These are phyloP conservation scores for Megaceryle torquata DNA, from an alignment of 2,113 vertebrate genomes.

Conservation along the genomic window DNA sequence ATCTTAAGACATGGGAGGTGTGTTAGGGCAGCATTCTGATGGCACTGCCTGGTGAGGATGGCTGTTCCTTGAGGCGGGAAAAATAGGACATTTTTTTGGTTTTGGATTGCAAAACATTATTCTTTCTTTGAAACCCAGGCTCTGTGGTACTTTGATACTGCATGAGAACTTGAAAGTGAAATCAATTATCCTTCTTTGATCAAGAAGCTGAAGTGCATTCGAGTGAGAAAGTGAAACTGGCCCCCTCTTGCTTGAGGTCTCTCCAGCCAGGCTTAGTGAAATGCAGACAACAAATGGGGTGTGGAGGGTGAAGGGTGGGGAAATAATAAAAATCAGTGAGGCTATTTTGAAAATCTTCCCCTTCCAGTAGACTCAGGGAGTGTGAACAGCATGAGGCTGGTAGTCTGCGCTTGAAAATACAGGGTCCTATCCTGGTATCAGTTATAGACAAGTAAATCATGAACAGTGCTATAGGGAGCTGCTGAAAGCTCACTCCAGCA, in stretches of 20 bases:
- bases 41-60: not conserved
- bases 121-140: not conserved
- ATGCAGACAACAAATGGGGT: not conserved
- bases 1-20: fast-evolving
- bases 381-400: not conserved
- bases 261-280: not conserved
- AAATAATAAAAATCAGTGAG: not conserved
- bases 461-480: not conserved
- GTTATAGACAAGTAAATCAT: not conserved
- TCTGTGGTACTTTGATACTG: not conserved
- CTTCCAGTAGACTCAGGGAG: not conserved
- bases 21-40: not conserved
- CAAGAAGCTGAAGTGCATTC: not conserved
- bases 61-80: not conserved
- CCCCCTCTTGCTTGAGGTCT: not conserved
- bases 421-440: not conserved
- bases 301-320: not conserved
- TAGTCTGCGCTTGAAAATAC: not conserved
- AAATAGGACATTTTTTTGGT: not conserved
- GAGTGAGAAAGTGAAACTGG: not conserved
- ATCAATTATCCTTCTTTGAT: not conserved
- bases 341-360: not conserved
- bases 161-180: not conserved
- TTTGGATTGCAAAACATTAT: not conserved
- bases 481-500: not conserved